Conservation (phyloP, 2,113 vertebrate genomes). For the Phalacrocorax pelagicus region DNA sequence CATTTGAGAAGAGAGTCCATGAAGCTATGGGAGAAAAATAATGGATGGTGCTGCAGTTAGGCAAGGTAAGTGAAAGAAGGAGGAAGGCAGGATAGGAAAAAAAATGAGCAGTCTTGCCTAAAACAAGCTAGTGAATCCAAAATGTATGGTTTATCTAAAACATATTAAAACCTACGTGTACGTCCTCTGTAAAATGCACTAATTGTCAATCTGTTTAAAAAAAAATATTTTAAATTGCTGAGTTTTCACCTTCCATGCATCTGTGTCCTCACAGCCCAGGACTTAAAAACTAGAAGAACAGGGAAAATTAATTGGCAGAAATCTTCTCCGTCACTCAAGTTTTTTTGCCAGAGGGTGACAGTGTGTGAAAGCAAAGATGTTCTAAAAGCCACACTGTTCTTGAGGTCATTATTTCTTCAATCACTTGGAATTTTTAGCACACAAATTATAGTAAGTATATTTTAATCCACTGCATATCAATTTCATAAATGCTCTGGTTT, state of each 20-base stretch:
- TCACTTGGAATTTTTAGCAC: neutral
- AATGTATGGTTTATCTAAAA: neutral
- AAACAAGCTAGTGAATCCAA: neutral
- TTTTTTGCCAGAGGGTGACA: neutral
- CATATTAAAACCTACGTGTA: neutral
- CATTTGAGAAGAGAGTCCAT: neutral
- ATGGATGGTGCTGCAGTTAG: neutral
- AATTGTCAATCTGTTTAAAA: neutral
- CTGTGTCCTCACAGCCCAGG: fast-evolving
- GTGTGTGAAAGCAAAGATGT: neutral
- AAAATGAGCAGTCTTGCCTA: neutral
- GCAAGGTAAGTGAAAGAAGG: neutral
- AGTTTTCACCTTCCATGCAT: neutral
- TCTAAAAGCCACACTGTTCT: neutral
- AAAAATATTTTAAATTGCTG: neutral
- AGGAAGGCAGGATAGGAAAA: neutral
- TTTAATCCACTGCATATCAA: neutral
- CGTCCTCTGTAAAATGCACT: neutral
- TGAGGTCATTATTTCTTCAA: neutral
- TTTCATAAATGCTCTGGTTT: neutral
- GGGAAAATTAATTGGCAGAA: neutral
- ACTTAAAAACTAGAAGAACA: neutral
- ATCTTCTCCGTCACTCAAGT: neutral
- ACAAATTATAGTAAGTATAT: neutral
- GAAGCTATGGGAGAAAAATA: neutral